Evolutionary conservation across 2,888 invertebrate genomes (phyloP).

Genomic region (Protodeltote pygarga): DNA sequence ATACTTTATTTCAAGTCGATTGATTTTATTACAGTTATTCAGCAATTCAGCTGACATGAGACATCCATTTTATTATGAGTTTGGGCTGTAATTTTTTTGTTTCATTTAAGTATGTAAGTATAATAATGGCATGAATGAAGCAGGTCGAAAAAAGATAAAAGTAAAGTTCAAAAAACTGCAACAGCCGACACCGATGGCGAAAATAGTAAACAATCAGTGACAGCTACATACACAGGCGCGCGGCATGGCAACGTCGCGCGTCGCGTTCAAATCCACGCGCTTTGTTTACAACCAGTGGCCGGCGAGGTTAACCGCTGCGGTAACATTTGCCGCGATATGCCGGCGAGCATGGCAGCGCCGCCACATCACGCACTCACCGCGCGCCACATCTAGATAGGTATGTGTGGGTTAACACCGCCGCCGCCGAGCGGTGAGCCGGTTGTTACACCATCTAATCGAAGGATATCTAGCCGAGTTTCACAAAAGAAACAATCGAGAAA

Average conservation of each 20-base stretch:
- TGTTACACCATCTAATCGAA: slow-evolving; percentile 38
- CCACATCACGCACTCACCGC: slow-evolving; percentile 33
- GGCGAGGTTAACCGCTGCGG: slow-evolving; percentile 65
- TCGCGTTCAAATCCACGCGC: slow-evolving; percentile 69
- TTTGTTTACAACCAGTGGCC: slow-evolving; percentile 75
- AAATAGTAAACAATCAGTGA: slow-evolving; percentile 62
- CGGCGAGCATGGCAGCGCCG: slow-evolving; percentile 27
- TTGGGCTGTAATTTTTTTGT: too few relatives aligned
- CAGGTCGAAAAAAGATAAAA: neutral
- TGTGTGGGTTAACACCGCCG: slow-evolving; percentile 32
- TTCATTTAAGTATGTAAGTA: neutral
- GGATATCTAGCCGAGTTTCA: slow-evolving; percentile 26
- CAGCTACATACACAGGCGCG: slow-evolving; percentile 55
- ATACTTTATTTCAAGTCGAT: too few relatives aligned
- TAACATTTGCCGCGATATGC: slow-evolving; percentile 51
- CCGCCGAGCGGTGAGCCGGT: slow-evolving; percentile 51
- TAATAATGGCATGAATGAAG: slow-evolving; percentile 3
- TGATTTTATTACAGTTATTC: too few relatives aligned
- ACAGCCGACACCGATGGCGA: slow-evolving; percentile 26
- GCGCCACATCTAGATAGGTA: slow-evolving; percentile 38
- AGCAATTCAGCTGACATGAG: too few relatives aligned
- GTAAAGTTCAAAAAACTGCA: slow-evolving; percentile 8
- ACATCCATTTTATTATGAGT: neutral
- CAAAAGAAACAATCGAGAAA: slow-evolving; percentile 45
- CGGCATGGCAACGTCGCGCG: slow-evolving; percentile 74